Evolutionary conservation across 1,140 invertebrate species (phyloP).

Genomic region (Chrysopa pallens): DNA sequence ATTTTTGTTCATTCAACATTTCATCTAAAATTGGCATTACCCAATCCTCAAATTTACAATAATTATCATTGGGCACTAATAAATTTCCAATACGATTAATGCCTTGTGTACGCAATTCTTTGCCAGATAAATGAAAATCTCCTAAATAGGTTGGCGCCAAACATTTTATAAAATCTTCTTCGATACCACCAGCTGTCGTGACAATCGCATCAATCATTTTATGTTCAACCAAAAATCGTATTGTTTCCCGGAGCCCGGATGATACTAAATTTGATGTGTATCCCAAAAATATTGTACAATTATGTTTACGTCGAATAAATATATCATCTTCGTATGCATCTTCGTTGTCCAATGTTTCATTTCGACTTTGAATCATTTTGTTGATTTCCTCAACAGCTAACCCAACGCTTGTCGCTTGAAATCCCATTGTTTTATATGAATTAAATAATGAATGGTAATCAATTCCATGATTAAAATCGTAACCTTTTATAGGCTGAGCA

Average conservation of each 20-base stretch:
- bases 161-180: slow-evolving; percentile 99
- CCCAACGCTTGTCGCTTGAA: slow-evolving; percentile 93
- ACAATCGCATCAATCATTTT: slow-evolving; percentile 88
- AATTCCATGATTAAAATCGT: slow-evolving; percentile 86
- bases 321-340: slow-evolving; percentile 56
- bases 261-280: slow-evolving; percentile 98
- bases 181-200: slow-evolving; percentile 93
- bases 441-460: slow-evolving; percentile 73
- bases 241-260: slow-evolving; percentile 80
- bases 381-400: slow-evolving; percentile 80
- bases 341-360: slow-evolving; percentile 41
- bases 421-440: slow-evolving; percentile 68
- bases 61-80: slow-evolving; percentile 96
- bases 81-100: slow-evolving; percentile 97
- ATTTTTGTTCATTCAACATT: slow-evolving; percentile 78
- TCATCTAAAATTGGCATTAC: slow-evolving; percentile 84
- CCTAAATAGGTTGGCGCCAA: slow-evolving; percentile 86
- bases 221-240: slow-evolving; percentile 79
- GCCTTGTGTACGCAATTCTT: slow-evolving; percentile 61
- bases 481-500: slow-evolving; percentile 50
- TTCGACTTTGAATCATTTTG: slow-evolving; percentile 67
- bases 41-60: slow-evolving; percentile 98
- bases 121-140: slow-evolving; percentile 71
- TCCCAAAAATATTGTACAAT: slow-evolving; percentile 93
- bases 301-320: slow-evolving; percentile 56